Conservation (phyloP, 2,113 vertebrate species). For the Mesitornis unicolor region DNA sequence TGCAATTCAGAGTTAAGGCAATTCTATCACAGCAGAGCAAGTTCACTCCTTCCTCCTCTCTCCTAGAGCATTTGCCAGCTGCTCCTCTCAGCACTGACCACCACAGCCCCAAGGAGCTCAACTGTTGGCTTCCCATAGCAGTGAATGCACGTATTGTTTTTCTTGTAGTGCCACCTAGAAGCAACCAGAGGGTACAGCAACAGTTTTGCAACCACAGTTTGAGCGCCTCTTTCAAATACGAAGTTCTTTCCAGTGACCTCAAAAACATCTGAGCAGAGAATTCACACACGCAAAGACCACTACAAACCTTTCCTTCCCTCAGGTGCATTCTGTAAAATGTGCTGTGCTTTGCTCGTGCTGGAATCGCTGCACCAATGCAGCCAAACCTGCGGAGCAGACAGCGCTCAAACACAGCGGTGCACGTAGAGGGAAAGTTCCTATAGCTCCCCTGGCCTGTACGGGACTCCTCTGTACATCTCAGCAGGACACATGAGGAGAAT, state of each 20-base stretch:
- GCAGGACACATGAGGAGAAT: neutral
- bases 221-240: neutral
- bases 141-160: neutral
- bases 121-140: neutral
- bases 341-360: neutral
- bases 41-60: neutral
- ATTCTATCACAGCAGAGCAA: neutral
- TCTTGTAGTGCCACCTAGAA: conserved; percentile 63
- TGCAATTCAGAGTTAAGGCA: neutral
- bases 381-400: neutral
- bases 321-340: neutral
- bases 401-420: accelerated
- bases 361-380: neutral
- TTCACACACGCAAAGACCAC: neutral
- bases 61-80: neutral
- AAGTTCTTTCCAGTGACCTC: neutral
- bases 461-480: neutral
- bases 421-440: neutral
- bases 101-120: neutral
- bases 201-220: neutral
- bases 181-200: conserved; percentile 26
- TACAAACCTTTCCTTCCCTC: neutral
- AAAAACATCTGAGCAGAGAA: neutral
- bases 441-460: neutral
- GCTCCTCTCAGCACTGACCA: neutral